A percentile compares a stretch with the other conserved stretches of the same genome.
These are phyloP conservation scores for Oriolus oriolus DNA, from an alignment of 2,113 vertebrate species.

Conservation along the genomic window DNA sequence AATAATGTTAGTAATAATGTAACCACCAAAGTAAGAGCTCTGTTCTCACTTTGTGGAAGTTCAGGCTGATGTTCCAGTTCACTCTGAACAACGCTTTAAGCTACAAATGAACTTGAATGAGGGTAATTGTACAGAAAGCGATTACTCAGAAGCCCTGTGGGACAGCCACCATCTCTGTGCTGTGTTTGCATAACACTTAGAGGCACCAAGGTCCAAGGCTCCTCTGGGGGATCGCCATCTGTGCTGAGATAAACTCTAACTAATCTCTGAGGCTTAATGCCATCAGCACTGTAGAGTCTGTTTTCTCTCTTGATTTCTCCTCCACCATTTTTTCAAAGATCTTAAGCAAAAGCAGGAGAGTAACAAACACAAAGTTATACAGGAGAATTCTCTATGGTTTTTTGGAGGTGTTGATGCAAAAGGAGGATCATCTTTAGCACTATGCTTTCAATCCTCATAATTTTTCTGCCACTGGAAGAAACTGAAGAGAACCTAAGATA, in stretches of 20 bases:
- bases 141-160: slow-evolving; percentile 7
- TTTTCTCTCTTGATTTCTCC: slow-evolving; percentile 8
- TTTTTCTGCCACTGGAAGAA: background rate
- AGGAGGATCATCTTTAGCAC: background rate
- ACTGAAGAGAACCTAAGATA: background rate
- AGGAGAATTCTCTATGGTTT: background rate
- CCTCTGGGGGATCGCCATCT: slow-evolving; percentile 27
- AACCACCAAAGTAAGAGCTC: background rate
- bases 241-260: slow-evolving; percentile 36
- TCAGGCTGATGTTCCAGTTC: background rate
- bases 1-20: background rate
- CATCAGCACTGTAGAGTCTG: background rate
- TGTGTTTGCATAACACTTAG: slow-evolving; percentile 21
- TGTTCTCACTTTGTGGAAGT: background rate
- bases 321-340: background rate
- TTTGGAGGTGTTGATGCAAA: background rate
- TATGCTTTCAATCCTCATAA: background rate
- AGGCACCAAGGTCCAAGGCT: slow-evolving; percentile 15
- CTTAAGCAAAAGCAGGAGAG: background rate
- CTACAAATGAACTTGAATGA: slow-evolving; percentile 1
- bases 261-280: slow-evolving; percentile 24
- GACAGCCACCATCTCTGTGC: slow-evolving; percentile 4
- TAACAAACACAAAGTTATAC: background rate
- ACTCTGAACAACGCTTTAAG: background rate
- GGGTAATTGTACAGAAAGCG: background rate